Evolutionary conservation across 2,797 vertebrate species (phyloP).

Genomic region (Gymnoscopelus microlampas): DNA sequence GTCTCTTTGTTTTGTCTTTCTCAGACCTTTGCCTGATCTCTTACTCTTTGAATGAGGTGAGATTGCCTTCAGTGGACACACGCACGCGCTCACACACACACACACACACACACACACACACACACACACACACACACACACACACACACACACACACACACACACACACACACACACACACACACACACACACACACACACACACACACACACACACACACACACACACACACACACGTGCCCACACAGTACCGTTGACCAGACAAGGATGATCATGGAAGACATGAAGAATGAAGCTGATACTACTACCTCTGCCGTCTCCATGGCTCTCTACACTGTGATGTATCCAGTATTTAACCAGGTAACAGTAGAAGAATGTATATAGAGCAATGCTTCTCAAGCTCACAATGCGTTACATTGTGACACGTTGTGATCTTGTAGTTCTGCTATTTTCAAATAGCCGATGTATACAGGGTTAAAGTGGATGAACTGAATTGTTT

Average conservation of each 20-base stretch:
- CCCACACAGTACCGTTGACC: constrained; percentile 43
- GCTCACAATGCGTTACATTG: too few species aligned
- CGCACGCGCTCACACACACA: constrained; percentile 43
- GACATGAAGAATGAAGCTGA: constrained; percentile 96
- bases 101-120: constrained; percentile 19
- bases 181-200: constrained; percentile 32
- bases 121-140: constrained; percentile 32
- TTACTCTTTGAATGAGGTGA: constrained; percentile 56
- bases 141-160: constrained; percentile 44
- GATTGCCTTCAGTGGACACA: constrained; percentile 5
- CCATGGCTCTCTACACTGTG: constrained; percentile 92
- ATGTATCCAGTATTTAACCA: constrained; percentile 97
- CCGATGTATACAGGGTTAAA: too few species aligned
- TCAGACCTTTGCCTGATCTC: constrained; percentile 43
- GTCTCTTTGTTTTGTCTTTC: constrained; percentile 7
- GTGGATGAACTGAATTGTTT: too few species aligned
- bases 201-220: constrained; percentile 34
- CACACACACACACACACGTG: constrained; percentile 9
- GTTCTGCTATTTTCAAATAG: too few species aligned
- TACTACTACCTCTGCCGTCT: constrained; percentile 89
- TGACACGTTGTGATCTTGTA: too few species aligned
- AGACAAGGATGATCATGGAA: constrained; percentile 95
- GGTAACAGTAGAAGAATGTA: constrained; percentile 68
- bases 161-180: constrained; percentile 27
- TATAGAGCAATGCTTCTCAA: too few species aligned